A percentile compares a stretch with the other conserved stretches of the same genome.
phyloP scores from a whole-genome alignment of 2,797 vertebrate genomes.

The Crocodylus rhombifer region DNA sequence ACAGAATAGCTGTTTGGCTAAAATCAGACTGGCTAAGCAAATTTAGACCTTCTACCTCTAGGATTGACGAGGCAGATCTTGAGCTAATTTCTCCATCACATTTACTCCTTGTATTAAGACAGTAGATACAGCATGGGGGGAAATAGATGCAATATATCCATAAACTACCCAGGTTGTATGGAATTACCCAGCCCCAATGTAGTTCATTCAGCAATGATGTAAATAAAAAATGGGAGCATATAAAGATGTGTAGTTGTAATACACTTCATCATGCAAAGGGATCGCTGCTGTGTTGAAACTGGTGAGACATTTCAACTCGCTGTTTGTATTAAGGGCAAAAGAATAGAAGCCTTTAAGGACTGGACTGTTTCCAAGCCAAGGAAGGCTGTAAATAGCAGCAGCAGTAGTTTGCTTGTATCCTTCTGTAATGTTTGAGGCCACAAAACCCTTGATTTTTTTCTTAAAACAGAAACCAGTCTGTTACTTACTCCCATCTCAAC shows the following conservation, averaged over 20 bases:
- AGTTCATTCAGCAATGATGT: neutral
- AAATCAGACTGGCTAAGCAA: neutral
- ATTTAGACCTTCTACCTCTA: neutral
- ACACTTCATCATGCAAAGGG: neutral
- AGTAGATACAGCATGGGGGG: neutral
- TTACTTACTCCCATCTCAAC: neutral
- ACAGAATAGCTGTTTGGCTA: neutral
- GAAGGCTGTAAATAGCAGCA: neutral
- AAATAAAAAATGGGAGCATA: neutral
- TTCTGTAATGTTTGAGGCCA: neutral
- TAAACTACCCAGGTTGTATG: neutral
- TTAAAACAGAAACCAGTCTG: neutral
- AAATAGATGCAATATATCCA: neutral
- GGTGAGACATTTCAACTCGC: neutral
- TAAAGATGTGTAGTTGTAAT: neutral
- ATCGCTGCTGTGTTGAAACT: neutral
- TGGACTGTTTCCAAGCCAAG: neutral
- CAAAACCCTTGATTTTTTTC: neutral
- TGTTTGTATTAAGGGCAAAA: neutral
- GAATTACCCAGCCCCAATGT: neutral
- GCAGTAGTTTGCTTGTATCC: neutral
- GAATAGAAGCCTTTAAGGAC: neutral
- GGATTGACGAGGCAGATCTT: neutral
- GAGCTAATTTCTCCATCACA: neutral
- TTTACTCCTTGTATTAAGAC: neutral